Evolutionary conservation across 2,888 invertebrate genomes (phyloP).

Genomic region (Brachylomia viminalis): DNA sequence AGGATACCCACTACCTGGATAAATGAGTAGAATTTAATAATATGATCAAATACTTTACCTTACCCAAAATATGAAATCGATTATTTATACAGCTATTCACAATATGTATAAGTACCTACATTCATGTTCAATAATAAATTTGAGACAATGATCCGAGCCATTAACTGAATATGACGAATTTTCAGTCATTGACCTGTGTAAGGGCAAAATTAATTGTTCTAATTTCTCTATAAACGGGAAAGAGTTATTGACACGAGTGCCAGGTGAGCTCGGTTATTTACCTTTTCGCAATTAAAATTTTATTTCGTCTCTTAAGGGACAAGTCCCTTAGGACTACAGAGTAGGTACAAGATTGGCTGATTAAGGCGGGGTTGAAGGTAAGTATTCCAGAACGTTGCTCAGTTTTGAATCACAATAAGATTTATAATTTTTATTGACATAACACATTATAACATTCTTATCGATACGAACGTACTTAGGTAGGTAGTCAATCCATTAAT

Average conservation of each 20-base stretch:
- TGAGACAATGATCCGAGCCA: neutral
- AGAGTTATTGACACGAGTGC: conserved; percentile 20
- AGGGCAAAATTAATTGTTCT: conserved; percentile 29
- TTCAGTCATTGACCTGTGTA: neutral
- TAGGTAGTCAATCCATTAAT: neutral
- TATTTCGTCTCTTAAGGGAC: neutral
- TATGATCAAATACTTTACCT: neutral
- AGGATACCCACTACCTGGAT: neutral
- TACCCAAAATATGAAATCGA: neutral
- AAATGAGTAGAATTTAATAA: neutral
- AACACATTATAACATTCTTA: neutral
- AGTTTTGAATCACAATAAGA: conserved; percentile 5
- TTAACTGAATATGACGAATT: neutral
- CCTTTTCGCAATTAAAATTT: conserved; percentile 21
- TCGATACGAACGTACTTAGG: neutral
- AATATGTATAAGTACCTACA: neutral
- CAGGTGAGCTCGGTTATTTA: conserved; percentile 8
- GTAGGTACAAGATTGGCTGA: neutral
- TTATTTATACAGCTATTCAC: neutral
- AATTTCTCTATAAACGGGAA: conserved; percentile 13
- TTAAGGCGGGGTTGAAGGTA: neutral
- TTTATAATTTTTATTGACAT: neutral
- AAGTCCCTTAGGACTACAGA: neutral
- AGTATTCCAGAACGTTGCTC: neutral
- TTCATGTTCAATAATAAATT: conserved; percentile 16